These are phyloP conservation scores for Acropora tenuis DNA, from an alignment of 64 coral and sea anemone species.

Conservation along the genomic window DNA sequence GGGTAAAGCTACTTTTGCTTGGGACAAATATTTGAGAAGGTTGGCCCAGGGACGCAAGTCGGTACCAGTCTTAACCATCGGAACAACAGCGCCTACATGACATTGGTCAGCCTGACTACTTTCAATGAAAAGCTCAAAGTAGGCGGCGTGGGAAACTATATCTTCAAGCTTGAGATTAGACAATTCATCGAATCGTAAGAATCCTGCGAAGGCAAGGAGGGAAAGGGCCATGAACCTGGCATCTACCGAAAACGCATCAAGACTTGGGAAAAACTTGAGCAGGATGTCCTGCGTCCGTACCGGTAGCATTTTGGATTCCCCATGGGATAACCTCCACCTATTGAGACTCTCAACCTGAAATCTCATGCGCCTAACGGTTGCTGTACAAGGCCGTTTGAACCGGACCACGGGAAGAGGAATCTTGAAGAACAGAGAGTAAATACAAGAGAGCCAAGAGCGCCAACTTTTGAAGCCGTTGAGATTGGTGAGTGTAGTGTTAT, in stretches of 20 bases:
- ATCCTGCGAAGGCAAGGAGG: conserved; percentile 17
- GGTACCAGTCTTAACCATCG: conserved; percentile 35
- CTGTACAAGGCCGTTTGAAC: conserved; percentile 15
- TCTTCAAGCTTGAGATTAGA: conserved; percentile 37
- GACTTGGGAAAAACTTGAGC: conserved; percentile 10
- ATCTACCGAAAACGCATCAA: not conserved
- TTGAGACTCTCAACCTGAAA: not conserved
- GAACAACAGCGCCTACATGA: conserved; percentile 35
- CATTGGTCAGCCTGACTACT: conserved; percentile 52
- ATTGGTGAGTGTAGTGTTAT: too few relatives aligned
- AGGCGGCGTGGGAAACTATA: conserved; percentile 3
- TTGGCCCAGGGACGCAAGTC: conserved; percentile 17
- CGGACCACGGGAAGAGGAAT: not conserved
- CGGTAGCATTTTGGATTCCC: conserved; percentile 5
- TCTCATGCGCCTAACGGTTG: not conserved
- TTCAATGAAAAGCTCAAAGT: conserved; percentile 59
- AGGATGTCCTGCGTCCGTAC: conserved; percentile 63
- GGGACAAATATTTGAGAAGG: conserved; percentile 35
- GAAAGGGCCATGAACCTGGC: conserved; percentile 12
- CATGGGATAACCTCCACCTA: not conserved
- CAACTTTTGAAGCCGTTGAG: too few relatives aligned
- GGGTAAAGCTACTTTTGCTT: not conserved
- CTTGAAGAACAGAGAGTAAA: too few relatives aligned
- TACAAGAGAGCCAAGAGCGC: too few relatives aligned
- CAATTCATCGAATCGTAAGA: conserved; percentile 18